These are phyloP conservation scores for Crenichthys baileyi DNA, from an alignment of 2,797 vertebrate genomes.

Conservation along the genomic window DNA sequence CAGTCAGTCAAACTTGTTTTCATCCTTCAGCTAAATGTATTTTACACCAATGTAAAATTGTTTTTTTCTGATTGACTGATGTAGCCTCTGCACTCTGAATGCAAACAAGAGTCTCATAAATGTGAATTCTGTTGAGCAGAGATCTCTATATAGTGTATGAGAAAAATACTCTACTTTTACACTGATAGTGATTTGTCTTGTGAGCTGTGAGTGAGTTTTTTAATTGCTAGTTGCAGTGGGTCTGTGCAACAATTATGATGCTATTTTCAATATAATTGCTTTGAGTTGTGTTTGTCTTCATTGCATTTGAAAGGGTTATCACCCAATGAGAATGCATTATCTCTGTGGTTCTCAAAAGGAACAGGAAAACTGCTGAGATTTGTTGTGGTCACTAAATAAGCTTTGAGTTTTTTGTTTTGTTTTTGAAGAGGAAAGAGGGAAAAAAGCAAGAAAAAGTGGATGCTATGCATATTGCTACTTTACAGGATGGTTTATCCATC, in stretches of 20 bases:
- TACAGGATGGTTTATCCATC: background rate
- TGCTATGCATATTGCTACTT: background rate
- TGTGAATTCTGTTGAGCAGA: background rate
- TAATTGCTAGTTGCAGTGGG: background rate
- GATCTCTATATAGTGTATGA: background rate
- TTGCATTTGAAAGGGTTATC: background rate
- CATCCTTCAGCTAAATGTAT: background rate
- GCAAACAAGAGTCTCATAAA: background rate
- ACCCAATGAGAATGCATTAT: background rate
- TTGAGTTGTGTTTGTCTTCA: background rate
- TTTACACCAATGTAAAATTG: background rate
- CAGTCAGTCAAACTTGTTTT: background rate
- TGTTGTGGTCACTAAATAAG: background rate
- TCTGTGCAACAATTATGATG: background rate
- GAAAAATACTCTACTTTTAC: background rate
- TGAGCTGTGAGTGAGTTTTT: background rate
- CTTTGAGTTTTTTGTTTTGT: background rate
- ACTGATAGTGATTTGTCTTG: no score
- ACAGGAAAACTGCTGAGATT: background rate
- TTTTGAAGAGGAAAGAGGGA: background rate
- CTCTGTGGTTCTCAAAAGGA: background rate
- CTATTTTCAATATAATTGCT: background rate
- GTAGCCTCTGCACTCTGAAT: background rate
- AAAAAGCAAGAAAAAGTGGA: background rate
- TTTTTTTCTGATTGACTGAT: background rate